Evolutionary conservation across 2,888 invertebrate genomes (phyloP), one percentile per base, ranked within the genome.

Genomic region (Xiphydria camelus): DNA sequence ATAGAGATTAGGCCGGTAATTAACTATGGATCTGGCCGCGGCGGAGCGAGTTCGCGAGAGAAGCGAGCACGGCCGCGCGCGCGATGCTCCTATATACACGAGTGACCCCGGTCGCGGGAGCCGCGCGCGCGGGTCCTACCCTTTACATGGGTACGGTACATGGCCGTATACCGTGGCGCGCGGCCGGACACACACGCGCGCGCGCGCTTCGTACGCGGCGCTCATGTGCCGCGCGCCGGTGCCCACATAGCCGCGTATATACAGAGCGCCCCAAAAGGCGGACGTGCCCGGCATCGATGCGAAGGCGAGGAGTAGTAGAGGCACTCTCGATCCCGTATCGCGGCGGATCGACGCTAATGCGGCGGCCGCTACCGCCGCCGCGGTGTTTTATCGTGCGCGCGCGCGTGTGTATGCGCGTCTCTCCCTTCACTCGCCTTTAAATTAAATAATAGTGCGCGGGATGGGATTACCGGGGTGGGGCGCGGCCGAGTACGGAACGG

Each of bases 1-100:
- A 71, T 73, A 70, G 73, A 73, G 73, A 74, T 74, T 73, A 73
- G 73, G 68, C 70, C 66, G 73, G 73, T 73, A 74, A 74, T 74
- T 74, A 74, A 73, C 73, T 73, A 73, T 73, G 72, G 73, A 73
- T 72, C 73, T 72, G 68, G 72, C 70, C 51, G n/a, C 66, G 67
- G 66, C 68, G 59, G 57, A n/a, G 66, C 64, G 64, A 62, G 67
- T 59, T 61, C 66, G 62, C 59, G 58, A 58, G 57, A 53, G 51
- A 51, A 59, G 44, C 46, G 50, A 56, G 59, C 50, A 55, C 55
- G 58, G 56, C 49, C 52, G 51, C 34, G 18, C 21, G 32, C 15
- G 20, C n/a, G 39, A 22, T 26, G 19, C 33, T 12, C 33, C 53
- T 57, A 54, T 55, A 61, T 62, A 64, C 57, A 56, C 56, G 62